These are phyloP conservation scores for Ornithorhynchus anatinus DNA, from an alignment of 2,113 vertebrate species.

Conservation along the genomic window DNA sequence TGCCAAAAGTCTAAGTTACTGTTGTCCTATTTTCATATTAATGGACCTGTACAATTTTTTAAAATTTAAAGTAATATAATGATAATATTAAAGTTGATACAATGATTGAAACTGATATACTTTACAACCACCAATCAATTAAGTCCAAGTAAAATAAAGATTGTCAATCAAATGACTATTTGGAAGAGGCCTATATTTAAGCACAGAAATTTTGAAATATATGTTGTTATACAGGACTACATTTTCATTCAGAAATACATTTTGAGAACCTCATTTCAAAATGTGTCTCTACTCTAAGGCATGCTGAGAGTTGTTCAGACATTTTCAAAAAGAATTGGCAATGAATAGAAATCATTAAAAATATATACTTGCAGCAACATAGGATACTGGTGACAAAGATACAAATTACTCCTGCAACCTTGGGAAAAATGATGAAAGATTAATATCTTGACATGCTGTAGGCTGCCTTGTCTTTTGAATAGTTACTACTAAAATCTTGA, in stretches of 20 bases:
- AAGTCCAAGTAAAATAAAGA: not conserved
- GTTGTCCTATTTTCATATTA: too few relatives aligned
- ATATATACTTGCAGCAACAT: conserved; percentile 29
- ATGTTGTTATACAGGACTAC: not conserved
- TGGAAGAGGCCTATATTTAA: not conserved
- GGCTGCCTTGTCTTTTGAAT: not conserved
- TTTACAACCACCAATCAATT: not conserved
- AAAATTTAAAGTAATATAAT: not conserved
- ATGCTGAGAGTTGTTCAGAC: conserved; percentile 5
- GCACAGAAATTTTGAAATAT: not conserved
- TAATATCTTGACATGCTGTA: conserved; percentile 5
- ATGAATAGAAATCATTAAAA: conserved; percentile 49
- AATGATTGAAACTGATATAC: too few relatives aligned
- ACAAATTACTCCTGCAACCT: conserved; percentile 2
- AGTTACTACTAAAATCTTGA: conserved; percentile 19
- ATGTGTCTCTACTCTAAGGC: not conserved
- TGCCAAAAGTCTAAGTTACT: too few relatives aligned
- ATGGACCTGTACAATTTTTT: not conserved
- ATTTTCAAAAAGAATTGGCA: conserved; percentile 46
- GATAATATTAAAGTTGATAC: not conserved
- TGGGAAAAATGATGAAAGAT: conserved; percentile 36
- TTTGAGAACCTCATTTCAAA: not conserved
- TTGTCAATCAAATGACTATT: not conserved
- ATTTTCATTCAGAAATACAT: not conserved
- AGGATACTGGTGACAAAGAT: not conserved